Conservation (phyloP, 2,113 vertebrate genomes). For the Tragelaphus imberbis region DNA sequence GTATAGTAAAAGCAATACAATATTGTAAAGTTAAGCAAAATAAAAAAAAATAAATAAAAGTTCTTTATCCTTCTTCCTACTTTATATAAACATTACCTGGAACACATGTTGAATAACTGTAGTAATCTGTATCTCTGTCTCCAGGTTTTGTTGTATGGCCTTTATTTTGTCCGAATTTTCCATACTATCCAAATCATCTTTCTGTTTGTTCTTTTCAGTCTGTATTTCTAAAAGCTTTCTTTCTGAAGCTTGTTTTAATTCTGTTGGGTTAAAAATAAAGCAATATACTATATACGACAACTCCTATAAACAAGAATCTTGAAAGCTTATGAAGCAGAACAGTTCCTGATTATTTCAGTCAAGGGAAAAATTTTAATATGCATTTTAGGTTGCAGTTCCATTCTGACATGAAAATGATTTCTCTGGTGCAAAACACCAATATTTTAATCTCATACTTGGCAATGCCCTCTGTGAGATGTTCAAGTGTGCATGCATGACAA, state of each 20-base stretch:
- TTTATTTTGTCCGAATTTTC: background rate
- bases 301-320: background rate
- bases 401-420: constrained; percentile 9
- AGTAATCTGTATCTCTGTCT: constrained; percentile 55
- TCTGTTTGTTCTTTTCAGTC: constrained; percentile 7
- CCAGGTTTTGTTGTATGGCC: background rate
- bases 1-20: no score
- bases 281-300: background rate
- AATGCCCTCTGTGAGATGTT: background rate
- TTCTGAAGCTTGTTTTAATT: constrained; percentile 60
- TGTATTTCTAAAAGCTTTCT: constrained; percentile 62
- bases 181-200: background rate
- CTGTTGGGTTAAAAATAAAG: constrained; percentile 68
- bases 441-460: background rate
- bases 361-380: background rate
- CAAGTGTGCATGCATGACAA: background rate
- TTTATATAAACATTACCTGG: constrained; percentile 75
- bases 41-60: no score
- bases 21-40: no score
- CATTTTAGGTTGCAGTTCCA: background rate
- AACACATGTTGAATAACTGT: constrained; percentile 75
- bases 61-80: constrained; percentile 1
- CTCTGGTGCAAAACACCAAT: background rate
- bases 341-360: background rate
- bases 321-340: background rate